Conservation (phyloP, 2,797 vertebrate species). For the Chaetophractus vellerosus region DNA sequence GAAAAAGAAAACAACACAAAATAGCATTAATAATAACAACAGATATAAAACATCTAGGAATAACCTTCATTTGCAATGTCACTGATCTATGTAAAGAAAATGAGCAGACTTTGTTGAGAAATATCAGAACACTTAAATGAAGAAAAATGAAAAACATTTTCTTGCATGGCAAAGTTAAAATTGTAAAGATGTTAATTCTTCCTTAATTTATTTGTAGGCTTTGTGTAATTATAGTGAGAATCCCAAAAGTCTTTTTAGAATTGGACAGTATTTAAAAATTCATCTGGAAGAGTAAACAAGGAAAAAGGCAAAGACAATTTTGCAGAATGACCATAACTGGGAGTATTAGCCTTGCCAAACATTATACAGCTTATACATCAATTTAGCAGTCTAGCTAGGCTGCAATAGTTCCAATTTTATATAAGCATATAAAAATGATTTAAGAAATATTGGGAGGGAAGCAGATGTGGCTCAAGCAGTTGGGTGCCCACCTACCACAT, state of each 20-base stretch:
- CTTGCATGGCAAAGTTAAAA: constrained; percentile 25
- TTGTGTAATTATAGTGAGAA: constrained; percentile 44
- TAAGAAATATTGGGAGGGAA: background rate
- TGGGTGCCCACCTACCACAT: too few relatives aligned
- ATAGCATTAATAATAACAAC: background rate
- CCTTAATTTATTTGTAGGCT: constrained; percentile 43
- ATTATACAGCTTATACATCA: background rate
- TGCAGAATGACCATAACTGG: constrained; percentile 42
- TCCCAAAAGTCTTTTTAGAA: constrained; percentile 41
- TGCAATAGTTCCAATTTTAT: constrained; percentile 37
- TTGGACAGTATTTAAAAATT: constrained; percentile 50
- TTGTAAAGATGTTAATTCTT: constrained; percentile 34
- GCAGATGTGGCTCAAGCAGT: too few relatives aligned
- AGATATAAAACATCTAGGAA: background rate
- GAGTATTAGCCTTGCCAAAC: background rate
- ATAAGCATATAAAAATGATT: constrained; percentile 46
- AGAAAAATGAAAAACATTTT: constrained; percentile 3
- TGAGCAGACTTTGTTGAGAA: constrained; percentile 28
- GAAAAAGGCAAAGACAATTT: constrained; percentile 56
- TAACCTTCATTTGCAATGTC: background rate
- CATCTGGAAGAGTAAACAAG: constrained; percentile 51
- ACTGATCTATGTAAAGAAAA: constrained; percentile 2
- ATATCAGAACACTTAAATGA: background rate
- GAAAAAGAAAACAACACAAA: background rate
- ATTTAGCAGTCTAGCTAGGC: background rate